These are phyloP conservation scores for Oceanodroma leucorhoa DNA, from an alignment of 2,797 vertebrate species.

Conservation along the genomic window DNA sequence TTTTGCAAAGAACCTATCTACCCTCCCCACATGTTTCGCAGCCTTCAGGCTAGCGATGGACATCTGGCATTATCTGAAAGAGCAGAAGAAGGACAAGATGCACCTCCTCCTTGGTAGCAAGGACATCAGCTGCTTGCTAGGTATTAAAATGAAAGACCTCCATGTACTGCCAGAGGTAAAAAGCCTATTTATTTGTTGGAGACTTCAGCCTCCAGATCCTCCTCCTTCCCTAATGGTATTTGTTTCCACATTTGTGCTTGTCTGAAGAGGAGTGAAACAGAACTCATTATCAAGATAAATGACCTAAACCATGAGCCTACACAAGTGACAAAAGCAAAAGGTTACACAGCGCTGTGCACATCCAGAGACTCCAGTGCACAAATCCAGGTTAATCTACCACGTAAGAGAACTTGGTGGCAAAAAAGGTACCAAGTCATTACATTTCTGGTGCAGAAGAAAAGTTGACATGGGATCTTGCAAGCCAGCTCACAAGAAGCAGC, in stretches of 20 bases:
- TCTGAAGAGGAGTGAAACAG: constrained; percentile 28
- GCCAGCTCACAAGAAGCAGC: background rate
- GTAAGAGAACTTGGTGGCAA: background rate
- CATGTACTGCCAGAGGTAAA: background rate
- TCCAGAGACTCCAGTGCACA: background rate
- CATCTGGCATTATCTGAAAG: background rate
- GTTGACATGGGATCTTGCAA: background rate
- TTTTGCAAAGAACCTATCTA: background rate
- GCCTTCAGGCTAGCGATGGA: accelerated
- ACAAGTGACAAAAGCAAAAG: background rate
- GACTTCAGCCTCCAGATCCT: background rate
- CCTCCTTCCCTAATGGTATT: background rate
- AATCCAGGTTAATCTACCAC: background rate
- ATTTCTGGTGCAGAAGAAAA: background rate
- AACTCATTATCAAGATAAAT: constrained; percentile 43
- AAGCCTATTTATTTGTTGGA: background rate
- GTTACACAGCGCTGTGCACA: background rate
- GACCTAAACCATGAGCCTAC: background rate
- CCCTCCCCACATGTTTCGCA: background rate
- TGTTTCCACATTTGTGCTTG: constrained; percentile 2
- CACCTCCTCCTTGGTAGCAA: background rate
- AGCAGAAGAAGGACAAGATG: background rate
- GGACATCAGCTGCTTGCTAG: background rate
- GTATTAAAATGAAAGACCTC: background rate
- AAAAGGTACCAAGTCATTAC: background rate